Conservation (phyloP, 2,888 invertebrate genomes). For the Meganola albula region DNA sequence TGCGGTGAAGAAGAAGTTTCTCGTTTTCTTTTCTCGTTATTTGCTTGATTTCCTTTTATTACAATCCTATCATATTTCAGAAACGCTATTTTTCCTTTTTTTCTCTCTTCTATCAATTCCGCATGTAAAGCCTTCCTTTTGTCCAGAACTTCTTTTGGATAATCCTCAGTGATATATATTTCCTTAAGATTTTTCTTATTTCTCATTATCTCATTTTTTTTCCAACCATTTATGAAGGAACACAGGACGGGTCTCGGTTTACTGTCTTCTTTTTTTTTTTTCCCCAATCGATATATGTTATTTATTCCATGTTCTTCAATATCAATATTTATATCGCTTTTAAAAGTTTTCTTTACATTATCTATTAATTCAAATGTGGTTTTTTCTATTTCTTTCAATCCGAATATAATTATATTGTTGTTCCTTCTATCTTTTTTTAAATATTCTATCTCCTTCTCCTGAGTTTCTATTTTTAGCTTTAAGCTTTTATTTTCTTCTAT, state of each 20-base stretch:
- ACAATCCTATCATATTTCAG: slow-evolving; percentile 26
- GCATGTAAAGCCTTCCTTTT: slow-evolving; percentile 20
- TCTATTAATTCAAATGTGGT: neutral
- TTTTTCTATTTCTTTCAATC: slow-evolving; percentile 5
- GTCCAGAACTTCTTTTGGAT: slow-evolving; percentile 25
- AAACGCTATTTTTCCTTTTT: slow-evolving; percentile 21
- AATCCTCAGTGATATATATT: slow-evolving; percentile 24
- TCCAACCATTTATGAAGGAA: slow-evolving; percentile 18
- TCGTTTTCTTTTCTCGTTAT: slow-evolving; percentile 4
- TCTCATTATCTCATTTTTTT: slow-evolving; percentile 21
- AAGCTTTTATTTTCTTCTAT: too few species aligned
- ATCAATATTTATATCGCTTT: slow-evolving; percentile 1
- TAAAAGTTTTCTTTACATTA: slow-evolving; percentile 2
- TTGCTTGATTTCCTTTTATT: slow-evolving; percentile 8
- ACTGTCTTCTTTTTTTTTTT: slow-evolving; percentile 1
- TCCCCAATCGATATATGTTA: slow-evolving; percentile 1
- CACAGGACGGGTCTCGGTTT: slow-evolving; percentile 9
- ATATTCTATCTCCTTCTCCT: slow-evolving; percentile 3
- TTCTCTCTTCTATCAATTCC: slow-evolving; percentile 18
- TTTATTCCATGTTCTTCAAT: slow-evolving; percentile 2
- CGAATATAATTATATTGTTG: slow-evolving; percentile 2
- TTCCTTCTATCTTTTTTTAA: neutral
- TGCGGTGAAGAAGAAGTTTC: slow-evolving; percentile 4
- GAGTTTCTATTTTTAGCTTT: too few species aligned
- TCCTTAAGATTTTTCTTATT: slow-evolving; percentile 20